phyloP scores from a whole-genome alignment of 2,113 vertebrate genomes.

The Anser brachyrhynchus region DNA sequence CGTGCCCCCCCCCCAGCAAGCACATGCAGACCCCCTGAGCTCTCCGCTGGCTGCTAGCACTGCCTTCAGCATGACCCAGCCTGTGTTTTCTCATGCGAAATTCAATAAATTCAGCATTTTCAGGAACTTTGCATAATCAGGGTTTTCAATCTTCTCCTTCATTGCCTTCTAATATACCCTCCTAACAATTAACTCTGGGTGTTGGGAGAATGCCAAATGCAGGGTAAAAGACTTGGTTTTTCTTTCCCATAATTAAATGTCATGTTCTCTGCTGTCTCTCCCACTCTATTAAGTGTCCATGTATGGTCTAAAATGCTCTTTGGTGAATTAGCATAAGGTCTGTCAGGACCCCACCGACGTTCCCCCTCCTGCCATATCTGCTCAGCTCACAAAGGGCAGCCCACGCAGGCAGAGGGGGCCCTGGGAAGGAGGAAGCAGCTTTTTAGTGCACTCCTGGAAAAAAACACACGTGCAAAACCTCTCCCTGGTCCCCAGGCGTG shows the following conservation, averaged over 20 bases:
- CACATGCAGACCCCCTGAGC: background rate
- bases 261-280: slow-evolving; percentile 17
- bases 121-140: slow-evolving; percentile 42
- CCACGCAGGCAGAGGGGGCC: accelerated
- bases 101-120: slow-evolving; percentile 58
- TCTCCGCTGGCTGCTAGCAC: slow-evolving; percentile 24
- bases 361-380: background rate
- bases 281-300: background rate
- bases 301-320: slow-evolving; percentile 30
- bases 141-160: slow-evolving; percentile 69
- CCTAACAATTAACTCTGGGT: slow-evolving; percentile 59
- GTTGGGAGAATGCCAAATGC: slow-evolving; percentile 49
- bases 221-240: slow-evolving; percentile 59
- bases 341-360: background rate
- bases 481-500: background rate
- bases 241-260: slow-evolving; percentile 60
- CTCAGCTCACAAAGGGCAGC: background rate
- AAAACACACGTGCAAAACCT: background rate
- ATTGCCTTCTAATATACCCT: slow-evolving; percentile 63
- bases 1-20: background rate
- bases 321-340: slow-evolving; percentile 24
- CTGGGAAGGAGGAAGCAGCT: background rate
- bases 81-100: slow-evolving; percentile 50
- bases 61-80: background rate
- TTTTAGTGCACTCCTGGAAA: background rate